Conservation (phyloP, 2,888 invertebrate species). For the Tuta absoluta region DNA sequence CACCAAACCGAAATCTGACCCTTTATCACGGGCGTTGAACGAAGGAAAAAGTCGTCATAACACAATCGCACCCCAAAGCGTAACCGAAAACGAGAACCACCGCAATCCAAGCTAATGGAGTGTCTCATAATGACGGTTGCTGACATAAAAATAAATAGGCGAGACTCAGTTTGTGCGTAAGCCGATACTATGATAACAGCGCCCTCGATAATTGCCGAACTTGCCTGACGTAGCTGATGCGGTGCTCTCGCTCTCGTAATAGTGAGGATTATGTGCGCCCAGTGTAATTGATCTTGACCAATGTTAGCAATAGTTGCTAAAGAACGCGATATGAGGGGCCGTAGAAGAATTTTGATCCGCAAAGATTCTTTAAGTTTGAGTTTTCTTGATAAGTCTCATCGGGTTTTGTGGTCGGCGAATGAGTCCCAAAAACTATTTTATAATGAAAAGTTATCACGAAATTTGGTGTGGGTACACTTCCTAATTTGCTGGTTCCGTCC, state of each 20-base stretch:
- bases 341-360: not conserved
- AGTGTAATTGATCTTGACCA: constrained; percentile 61
- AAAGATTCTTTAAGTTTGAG: constrained; percentile 2
- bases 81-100: constrained; percentile 78
- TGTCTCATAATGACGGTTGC: constrained; percentile 82
- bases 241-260: constrained; percentile 35
- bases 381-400: not conserved
- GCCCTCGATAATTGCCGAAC: constrained; percentile 80
- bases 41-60: constrained; percentile 54
- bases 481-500: not conserved
- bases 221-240: constrained; percentile 53
- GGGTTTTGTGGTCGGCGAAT: not conserved
- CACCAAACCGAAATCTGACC: constrained; percentile 38
- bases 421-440: too few species aligned
- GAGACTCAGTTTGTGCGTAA: constrained; percentile 81
- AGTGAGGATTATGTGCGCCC: constrained; percentile 65
- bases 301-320: constrained; percentile 37
- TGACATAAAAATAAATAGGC: constrained; percentile 82
- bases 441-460: too few species aligned
- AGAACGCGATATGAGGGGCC: constrained; percentile 23
- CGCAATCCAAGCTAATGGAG: constrained; percentile 82
- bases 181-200: constrained; percentile 82
- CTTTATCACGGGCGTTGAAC: constrained; percentile 49
- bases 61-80: constrained; percentile 75
- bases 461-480: too few species aligned